Conservation (phyloP, 2,113 vertebrate species). For the Tympanuchus pallidicinctus region DNA sequence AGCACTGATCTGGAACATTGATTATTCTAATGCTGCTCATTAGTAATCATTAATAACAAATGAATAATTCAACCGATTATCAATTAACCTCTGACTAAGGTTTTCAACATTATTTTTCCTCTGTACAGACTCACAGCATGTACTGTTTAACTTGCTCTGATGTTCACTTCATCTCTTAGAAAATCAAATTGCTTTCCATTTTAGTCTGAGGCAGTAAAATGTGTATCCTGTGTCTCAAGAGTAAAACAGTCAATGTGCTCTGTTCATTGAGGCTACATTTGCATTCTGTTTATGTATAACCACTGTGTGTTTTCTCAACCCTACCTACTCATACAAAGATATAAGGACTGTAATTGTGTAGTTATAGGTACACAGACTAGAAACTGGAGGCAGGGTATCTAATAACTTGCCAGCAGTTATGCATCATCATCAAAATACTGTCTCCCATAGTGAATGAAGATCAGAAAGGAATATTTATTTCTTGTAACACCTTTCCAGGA, state of each 20-base stretch:
- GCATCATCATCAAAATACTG: background rate
- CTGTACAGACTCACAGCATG: background rate
- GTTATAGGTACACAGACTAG: accelerated
- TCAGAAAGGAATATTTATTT: background rate
- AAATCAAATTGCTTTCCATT: constrained; percentile 29
- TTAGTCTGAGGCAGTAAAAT: background rate
- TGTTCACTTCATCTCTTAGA: constrained; percentile 16
- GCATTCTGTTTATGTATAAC: background rate
- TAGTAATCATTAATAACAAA: constrained; percentile 76
- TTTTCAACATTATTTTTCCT: constrained; percentile 35
- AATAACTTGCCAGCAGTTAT: background rate
- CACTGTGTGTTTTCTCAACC: background rate
- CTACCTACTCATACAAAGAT: background rate
- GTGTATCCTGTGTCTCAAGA: background rate
- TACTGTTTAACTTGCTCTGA: constrained; percentile 42
- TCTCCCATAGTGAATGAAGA: background rate
- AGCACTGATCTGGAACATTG: constrained; percentile 69
- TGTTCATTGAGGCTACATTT: background rate
- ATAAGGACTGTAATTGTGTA: background rate
- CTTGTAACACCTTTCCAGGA: background rate
- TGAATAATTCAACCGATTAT: constrained; percentile 74
- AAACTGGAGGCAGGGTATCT: background rate
- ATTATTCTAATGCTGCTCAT: constrained; percentile 74
- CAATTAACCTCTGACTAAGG: constrained; percentile 69
- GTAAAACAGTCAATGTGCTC: background rate